These are phyloP conservation scores for Corythornis vintsioides DNA, from an alignment of 2,113 vertebrate species.

Conservation along the genomic window DNA sequence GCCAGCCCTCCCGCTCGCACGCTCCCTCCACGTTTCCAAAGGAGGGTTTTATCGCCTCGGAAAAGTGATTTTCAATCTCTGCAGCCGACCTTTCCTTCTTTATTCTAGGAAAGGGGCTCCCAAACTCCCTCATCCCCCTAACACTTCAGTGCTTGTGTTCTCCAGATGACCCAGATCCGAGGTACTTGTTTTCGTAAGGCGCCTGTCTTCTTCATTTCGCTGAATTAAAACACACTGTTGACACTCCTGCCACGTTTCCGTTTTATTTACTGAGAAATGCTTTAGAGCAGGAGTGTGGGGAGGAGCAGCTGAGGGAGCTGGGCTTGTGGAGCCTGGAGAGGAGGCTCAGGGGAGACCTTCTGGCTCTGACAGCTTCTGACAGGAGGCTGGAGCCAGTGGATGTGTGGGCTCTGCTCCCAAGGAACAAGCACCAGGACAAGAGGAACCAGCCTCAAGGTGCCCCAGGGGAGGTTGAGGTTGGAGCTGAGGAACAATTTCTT, in stretches of 20 bases:
- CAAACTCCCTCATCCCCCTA: too few species aligned
- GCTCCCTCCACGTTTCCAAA: background rate
- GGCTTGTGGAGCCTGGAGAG: too few species aligned
- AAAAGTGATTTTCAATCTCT: background rate
- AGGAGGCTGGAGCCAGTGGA: too few species aligned
- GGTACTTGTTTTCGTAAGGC: background rate
- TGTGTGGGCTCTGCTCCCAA: too few species aligned
- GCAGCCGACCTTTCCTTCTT: rapidly evolving
- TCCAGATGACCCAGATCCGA: rapidly evolving
- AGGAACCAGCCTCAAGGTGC: too few species aligned
- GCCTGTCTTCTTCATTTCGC: background rate
- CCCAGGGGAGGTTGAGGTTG: too few species aligned
- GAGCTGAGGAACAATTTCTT: too few species aligned
- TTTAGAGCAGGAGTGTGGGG: background rate
- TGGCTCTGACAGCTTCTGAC: too few species aligned
- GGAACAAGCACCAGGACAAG: too few species aligned
- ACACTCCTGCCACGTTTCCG: background rate
- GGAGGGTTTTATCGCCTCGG: background rate
- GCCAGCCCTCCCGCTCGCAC: background rate
- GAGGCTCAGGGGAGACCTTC: too few species aligned
- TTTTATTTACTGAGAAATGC: background rate
- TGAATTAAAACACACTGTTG: rapidly evolving
- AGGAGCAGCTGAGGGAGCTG: background rate
- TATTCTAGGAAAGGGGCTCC: background rate
- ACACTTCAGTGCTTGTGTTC: rapidly evolving